These are phyloP conservation scores for Ellobium chinense DNA, from an alignment of 2,888 invertebrate genomes.

Conservation along the genomic window DNA sequence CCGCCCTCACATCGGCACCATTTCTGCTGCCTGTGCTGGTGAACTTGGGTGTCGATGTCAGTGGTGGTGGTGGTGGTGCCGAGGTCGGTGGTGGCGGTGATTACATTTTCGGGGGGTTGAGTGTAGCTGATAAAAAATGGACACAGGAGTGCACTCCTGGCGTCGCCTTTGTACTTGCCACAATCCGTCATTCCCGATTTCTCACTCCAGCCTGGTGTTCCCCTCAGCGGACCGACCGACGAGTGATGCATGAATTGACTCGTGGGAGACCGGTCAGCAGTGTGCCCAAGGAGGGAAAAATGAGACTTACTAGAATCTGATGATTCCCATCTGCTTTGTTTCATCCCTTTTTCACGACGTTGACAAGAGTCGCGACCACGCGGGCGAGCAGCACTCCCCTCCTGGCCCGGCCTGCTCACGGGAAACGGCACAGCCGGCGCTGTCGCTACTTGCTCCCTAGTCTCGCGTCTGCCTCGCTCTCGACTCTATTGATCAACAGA, in stretches of 20 bases:
- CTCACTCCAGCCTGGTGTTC: no score
- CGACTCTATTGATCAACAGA: constrained; percentile 41
- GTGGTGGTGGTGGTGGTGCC: no score
- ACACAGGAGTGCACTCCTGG: not conserved
- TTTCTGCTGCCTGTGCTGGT: no score
- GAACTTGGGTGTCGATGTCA: no score
- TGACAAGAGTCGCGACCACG: not conserved
- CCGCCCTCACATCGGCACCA: not conserved
- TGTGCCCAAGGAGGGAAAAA: not conserved
- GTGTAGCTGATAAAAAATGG: not conserved
- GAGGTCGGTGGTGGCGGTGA: no score
- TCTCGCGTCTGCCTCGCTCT: constrained; percentile 32
- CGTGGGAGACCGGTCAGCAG: not conserved
- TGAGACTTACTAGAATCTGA: constrained; percentile 18
- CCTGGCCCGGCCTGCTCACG: constrained; percentile 12
- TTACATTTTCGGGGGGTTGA: constrained; percentile 1
- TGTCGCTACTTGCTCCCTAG: constrained; percentile 32
- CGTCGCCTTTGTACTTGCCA: not conserved
- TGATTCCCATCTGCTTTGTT: not conserved
- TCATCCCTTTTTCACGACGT: constrained; percentile 11
- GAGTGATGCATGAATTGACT: not conserved
- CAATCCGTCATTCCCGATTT: not conserved
- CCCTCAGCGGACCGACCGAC: no score
- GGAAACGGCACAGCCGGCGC: not conserved
- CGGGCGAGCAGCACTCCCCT: not conserved